Percentiles rank a stretch among this genome's conserved stretches.
Evolutionary conservation across 2,888 invertebrate species (phyloP).

Genomic region (Octodonta nipae): DNA sequence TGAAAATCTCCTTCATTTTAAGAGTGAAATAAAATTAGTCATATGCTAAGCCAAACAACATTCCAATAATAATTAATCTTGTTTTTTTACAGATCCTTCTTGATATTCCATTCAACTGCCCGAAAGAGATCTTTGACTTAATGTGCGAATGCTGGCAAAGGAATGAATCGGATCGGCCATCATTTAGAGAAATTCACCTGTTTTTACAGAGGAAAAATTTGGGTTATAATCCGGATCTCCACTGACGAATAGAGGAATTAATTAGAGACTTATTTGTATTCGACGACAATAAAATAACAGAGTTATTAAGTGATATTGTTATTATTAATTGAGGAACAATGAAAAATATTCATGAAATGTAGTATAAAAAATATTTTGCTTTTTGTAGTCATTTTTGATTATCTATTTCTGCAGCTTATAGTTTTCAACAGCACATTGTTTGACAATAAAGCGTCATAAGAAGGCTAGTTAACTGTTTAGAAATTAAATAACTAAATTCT

Average conservation of each 20-base stretch:
- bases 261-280: slow-evolving; percentile 17
- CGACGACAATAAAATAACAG: slow-evolving; percentile 26
- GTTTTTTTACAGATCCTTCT: slow-evolving; percentile 38
- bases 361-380: not conserved
- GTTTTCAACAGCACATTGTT: no score
- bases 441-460: no score
- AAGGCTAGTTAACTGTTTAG: no score
- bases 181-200: slow-evolving; percentile 72
- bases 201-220: slow-evolving; percentile 69
- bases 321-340: no score
- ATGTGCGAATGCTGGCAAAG: slow-evolving; percentile 81
- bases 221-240: slow-evolving; percentile 37
- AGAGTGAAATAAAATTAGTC: no score
- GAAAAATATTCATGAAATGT: no score
- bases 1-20: no score
- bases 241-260: no score
- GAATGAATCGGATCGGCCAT: slow-evolving; percentile 61
- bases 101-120: slow-evolving; percentile 61
- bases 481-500: no score
- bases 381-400: not conserved
- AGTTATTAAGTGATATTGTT: slow-evolving; percentile 25
- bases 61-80: no score
- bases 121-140: slow-evolving; percentile 72
- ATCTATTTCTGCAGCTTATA: not conserved
- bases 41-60: no score